Evolutionary conservation across 2,797 vertebrate genomes (phyloP).

Genomic region (Halcyon badia): DNA sequence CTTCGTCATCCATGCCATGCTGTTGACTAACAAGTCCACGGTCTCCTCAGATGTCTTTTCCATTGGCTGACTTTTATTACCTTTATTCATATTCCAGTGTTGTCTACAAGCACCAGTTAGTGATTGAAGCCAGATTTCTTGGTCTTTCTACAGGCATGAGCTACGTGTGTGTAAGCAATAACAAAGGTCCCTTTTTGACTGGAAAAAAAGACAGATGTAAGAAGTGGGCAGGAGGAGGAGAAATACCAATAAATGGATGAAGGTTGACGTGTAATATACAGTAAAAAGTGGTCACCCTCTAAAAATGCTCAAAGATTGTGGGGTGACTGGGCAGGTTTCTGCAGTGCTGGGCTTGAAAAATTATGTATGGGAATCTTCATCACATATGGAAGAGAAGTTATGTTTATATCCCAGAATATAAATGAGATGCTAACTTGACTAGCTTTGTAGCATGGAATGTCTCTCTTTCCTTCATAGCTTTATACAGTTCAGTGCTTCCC

Average conservation of each 20-base stretch:
- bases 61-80: background rate
- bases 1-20: background rate
- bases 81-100: background rate
- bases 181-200: background rate
- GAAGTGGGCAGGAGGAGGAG: background rate
- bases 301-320: background rate
- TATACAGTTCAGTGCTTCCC: conserved; percentile 51
- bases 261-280: background rate
- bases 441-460: conserved; percentile 25
- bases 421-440: conserved; percentile 50
- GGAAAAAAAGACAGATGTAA: background rate
- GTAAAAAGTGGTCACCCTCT: background rate
- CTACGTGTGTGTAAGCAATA: background rate
- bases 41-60: background rate
- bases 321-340: background rate
- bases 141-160: background rate
- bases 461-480: conserved; percentile 15
- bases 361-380: background rate
- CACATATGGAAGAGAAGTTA: background rate
- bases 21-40: background rate
- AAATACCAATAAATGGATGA: background rate
- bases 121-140: conserved; percentile 2
- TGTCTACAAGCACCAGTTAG: background rate
- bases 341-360: background rate
- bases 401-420: conserved; percentile 50